phyloP scores from a whole-genome alignment of 2,888 invertebrate species.

The Quadriops clusia region DNA sequence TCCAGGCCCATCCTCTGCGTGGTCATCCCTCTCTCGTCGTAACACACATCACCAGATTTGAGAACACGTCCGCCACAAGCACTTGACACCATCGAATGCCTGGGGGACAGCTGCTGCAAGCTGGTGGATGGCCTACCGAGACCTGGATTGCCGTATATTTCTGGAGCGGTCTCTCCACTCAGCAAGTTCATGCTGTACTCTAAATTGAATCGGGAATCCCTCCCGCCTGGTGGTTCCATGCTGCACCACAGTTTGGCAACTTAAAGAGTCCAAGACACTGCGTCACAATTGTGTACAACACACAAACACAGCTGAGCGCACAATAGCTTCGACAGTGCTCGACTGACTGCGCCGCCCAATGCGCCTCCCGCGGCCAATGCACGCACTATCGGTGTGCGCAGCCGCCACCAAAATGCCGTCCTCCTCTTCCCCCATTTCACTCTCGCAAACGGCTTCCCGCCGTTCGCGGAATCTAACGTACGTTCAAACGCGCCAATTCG shows the following conservation, averaged over 20 bases:
- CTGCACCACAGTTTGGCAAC: slow-evolving; percentile 39
- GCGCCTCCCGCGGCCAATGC: slow-evolving; percentile 31
- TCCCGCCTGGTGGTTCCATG: slow-evolving; percentile 84
- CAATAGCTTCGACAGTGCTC: slow-evolving; percentile 24
- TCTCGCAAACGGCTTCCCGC: slow-evolving; percentile 13
- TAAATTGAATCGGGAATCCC: slow-evolving; percentile 81
- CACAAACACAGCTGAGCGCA: slow-evolving; percentile 34
- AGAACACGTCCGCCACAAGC: slow-evolving; percentile 38
- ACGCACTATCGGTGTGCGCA: slow-evolving; percentile 28
- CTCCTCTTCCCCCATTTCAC: slow-evolving; percentile 23
- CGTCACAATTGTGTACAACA: slow-evolving; percentile 11
- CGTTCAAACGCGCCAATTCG: slow-evolving; percentile 12
- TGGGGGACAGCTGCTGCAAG: slow-evolving; percentile 40
- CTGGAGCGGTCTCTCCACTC: slow-evolving; percentile 61
- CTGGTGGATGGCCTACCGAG: slow-evolving; percentile 52
- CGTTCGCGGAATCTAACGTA: slow-evolving; percentile 13
- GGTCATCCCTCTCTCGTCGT: slow-evolving; percentile 51
- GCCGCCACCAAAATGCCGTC: slow-evolving; percentile 22
- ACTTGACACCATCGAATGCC: slow-evolving; percentile 37
- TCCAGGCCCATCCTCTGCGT: slow-evolving; percentile 39
- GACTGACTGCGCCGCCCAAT: slow-evolving; percentile 38
- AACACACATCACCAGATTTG: slow-evolving; percentile 59
- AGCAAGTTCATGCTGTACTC: slow-evolving; percentile 72
- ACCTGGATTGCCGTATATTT: slow-evolving; percentile 56
- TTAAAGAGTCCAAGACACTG: slow-evolving; percentile 16